These are phyloP conservation scores for Scotopteryx bipunctaria DNA, from an alignment of 2,888 invertebrate species.

Conservation along the genomic window DNA sequence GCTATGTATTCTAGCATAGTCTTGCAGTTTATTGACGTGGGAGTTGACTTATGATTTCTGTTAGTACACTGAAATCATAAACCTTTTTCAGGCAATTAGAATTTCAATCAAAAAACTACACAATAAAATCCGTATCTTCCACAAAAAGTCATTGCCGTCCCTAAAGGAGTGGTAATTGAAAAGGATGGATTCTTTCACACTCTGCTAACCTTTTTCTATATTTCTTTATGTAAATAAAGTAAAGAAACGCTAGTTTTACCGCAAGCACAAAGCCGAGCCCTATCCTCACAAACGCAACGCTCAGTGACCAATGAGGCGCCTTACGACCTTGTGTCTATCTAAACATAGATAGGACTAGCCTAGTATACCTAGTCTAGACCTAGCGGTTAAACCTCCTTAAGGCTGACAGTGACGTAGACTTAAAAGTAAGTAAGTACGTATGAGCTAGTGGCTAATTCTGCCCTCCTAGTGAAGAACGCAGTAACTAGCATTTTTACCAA, in stretches of 20 bases:
- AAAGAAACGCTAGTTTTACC: neutral
- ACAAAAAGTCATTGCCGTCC: too few relatives aligned
- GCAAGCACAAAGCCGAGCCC: too few relatives aligned
- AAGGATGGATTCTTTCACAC: too few relatives aligned
- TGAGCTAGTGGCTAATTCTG: too few relatives aligned
- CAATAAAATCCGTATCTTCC: too few relatives aligned
- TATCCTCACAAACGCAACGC: constrained; percentile 55
- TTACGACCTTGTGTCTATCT: constrained; percentile 71
- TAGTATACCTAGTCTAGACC: constrained; percentile 37
- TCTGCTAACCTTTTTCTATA: too few relatives aligned
- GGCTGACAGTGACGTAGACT: constrained; percentile 8
- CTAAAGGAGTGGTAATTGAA: too few relatives aligned
- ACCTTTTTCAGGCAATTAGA: too few relatives aligned
- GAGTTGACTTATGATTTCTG: neutral
- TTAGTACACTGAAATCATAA: too few relatives aligned
- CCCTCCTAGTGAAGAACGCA: too few relatives aligned
- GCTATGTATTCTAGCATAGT: constrained; percentile 10
- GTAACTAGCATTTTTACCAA: too few relatives aligned
- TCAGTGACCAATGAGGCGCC: constrained; percentile 75
- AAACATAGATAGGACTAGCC: constrained; percentile 52
- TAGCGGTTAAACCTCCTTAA: constrained; percentile 17
- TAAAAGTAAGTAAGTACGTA: neutral
- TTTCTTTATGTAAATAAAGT: neutral
- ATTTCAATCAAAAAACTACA: too few relatives aligned
- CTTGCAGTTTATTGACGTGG: neutral